phyloP scores from a whole-genome alignment of 2,113 vertebrate genomes.

The Candoia aspera region DNA sequence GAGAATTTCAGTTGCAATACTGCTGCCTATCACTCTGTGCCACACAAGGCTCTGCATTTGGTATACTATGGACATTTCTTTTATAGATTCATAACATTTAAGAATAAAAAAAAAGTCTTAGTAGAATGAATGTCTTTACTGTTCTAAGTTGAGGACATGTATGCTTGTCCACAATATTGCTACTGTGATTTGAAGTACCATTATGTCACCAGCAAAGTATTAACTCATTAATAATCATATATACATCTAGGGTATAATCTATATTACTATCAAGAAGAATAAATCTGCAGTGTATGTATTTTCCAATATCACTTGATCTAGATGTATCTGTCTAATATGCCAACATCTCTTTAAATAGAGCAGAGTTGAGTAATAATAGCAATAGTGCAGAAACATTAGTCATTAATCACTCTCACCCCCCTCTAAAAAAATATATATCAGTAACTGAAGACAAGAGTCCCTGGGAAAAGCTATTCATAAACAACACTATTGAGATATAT shows the following conservation, averaged over 20 bases:
- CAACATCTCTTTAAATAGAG: neutral
- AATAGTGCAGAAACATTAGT: neutral
- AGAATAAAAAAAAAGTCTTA: neutral
- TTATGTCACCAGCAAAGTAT: neutral
- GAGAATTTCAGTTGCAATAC: too few relatives aligned
- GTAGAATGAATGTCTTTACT: neutral
- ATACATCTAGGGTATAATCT: slow-evolving; percentile 4
- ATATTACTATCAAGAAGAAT: neutral
- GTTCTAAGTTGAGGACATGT: neutral
- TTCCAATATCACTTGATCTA: slow-evolving; percentile 26
- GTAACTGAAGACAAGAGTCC: slow-evolving; percentile 16
- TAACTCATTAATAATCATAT: slow-evolving; percentile 5
- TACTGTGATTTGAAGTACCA: slow-evolving; percentile 3
- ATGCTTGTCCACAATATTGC: neutral
- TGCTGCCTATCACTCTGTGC: too few relatives aligned
- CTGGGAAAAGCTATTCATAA: slow-evolving; percentile 29
- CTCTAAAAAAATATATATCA: neutral
- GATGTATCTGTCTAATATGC: slow-evolving; percentile 18
- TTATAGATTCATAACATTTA: neutral
- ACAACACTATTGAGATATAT: neutral
- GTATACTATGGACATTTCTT: neutral
- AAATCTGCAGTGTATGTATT: slow-evolving; percentile 1
- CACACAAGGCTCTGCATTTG: too few relatives aligned
- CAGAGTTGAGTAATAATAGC: neutral
- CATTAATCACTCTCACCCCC: neutral